These are phyloP conservation scores for Solenopsis invicta DNA, from an alignment of 1,140 invertebrate genomes.

Conservation along the genomic window DNA sequence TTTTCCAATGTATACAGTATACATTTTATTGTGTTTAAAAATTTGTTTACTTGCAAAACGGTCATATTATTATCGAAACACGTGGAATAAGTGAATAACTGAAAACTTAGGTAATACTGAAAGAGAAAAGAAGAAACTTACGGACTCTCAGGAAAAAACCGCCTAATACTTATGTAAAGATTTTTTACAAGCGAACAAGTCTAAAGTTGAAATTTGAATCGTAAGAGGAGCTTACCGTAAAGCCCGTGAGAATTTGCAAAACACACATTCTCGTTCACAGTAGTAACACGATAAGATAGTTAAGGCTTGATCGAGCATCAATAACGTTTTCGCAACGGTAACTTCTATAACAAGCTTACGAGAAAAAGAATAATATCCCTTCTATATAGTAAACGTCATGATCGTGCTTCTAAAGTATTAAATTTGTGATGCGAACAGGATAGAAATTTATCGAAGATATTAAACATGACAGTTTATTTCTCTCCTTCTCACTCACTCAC, in stretches of 20 bases:
- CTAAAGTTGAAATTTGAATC: not conserved
- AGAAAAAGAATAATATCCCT: not conserved
- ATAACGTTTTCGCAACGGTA: conserved; percentile 4
- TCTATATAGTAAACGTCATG: not conserved
- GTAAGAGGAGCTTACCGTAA: not conserved
- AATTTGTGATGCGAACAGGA: not conserved
- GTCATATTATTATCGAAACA: not conserved
- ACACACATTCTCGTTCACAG: not conserved
- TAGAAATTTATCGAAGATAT: not conserved
- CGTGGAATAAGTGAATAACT: not conserved
- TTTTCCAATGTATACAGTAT: no score
- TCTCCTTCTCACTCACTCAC: no score
- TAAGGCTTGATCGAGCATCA: conserved; percentile 16
- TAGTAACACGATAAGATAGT: conserved; percentile 25
- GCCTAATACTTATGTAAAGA: not conserved
- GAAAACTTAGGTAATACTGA: not conserved
- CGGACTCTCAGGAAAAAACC: not conserved
- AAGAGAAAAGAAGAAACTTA: not conserved
- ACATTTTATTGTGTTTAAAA: not conserved
- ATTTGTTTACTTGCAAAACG: not conserved
- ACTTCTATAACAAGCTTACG: conserved; percentile 20
- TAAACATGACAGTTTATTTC: not conserved
- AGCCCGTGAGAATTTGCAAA: not conserved
- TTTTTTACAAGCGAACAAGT: not conserved
- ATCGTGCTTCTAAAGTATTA: not conserved